Conservation (phyloP, 2,113 vertebrate genomes). For the Protomyctophum bolini region DNA sequence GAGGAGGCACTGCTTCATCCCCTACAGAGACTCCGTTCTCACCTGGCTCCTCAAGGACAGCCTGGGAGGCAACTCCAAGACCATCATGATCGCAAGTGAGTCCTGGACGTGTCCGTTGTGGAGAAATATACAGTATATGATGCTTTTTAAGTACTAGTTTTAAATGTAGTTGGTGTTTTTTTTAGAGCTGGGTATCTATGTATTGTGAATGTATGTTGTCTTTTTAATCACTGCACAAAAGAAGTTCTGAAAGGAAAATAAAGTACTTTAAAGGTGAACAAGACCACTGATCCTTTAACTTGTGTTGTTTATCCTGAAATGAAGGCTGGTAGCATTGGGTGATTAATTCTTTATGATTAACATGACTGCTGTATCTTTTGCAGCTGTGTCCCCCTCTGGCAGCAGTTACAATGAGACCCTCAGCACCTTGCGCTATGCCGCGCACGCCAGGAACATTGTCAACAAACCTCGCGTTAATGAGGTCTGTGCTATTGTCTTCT, state of each 20-base stretch:
- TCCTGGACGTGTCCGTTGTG: constrained; percentile 9
- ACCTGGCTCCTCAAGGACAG: constrained; percentile 99
- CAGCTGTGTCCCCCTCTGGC: constrained; percentile 93
- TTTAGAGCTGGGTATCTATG: too few species aligned
- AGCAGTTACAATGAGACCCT: constrained; percentile 95
- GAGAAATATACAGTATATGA: too few species aligned
- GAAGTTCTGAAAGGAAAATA: too few species aligned
- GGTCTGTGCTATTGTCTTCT: constrained; percentile 74
- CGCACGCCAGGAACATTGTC: constrained; percentile 94
- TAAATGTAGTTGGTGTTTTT: constrained; percentile 4
- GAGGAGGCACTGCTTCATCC: constrained; percentile 88
- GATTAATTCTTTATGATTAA: neutral
- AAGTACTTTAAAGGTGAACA: too few species aligned
- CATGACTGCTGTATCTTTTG: constrained; percentile 23
- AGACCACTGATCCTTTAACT: too few species aligned
- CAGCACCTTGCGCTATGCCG: constrained; percentile 95
- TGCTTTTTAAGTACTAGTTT: neutral
- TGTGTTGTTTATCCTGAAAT: too few species aligned
- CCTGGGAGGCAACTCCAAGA: constrained; percentile 95
- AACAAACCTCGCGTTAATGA: constrained; percentile 97
- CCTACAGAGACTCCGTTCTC: constrained; percentile 95
- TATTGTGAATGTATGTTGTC: neutral
- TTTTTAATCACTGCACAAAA: too few species aligned
- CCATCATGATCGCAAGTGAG: constrained; percentile 98
- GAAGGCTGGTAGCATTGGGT: too few species aligned